These are phyloP conservation scores for Dendrolimus kikuchii DNA, from an alignment of 1,140 invertebrate genomes.

Conservation along the genomic window DNA sequence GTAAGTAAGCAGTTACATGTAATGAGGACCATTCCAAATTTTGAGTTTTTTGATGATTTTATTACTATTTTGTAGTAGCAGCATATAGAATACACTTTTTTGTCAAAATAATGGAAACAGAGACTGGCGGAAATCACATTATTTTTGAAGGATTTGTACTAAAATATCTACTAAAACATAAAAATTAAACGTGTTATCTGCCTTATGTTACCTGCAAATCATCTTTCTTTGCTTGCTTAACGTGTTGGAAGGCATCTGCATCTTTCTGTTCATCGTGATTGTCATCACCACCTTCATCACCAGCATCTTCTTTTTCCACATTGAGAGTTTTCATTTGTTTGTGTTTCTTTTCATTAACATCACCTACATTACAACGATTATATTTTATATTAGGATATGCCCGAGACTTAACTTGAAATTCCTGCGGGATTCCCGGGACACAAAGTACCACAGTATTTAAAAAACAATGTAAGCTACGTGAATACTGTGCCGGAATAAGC, in stretches of 20 bases:
- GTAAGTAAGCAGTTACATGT: too few species aligned
- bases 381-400: neutral
- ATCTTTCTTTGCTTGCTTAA: conserved; percentile 83
- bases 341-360: conserved; percentile 73
- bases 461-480: too few species aligned
- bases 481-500: too few species aligned
- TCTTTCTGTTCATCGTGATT: conserved; percentile 65
- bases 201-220: conserved; percentile 67
- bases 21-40: too few species aligned
- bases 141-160: neutral
- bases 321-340: conserved; percentile 77
- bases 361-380: conserved; percentile 38
- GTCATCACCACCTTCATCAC: conserved; percentile 65
- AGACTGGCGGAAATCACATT: too few species aligned
- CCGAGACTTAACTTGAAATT: too few species aligned
- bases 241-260: conserved; percentile 88
- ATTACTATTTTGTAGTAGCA: too few species aligned
- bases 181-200: neutral
- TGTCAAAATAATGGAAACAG: too few species aligned
- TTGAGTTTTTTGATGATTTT: too few species aligned
- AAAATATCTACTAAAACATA: conserved; percentile 2
- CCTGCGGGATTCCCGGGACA: too few species aligned
- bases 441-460: too few species aligned
- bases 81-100: too few species aligned
- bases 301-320: conserved; percentile 64